Percentiles rank a stretch among this genome's conserved stretches.
Conservation (phyloP, 64 coral and sea anemone species). For the Platygyra sinensis region DNA sequence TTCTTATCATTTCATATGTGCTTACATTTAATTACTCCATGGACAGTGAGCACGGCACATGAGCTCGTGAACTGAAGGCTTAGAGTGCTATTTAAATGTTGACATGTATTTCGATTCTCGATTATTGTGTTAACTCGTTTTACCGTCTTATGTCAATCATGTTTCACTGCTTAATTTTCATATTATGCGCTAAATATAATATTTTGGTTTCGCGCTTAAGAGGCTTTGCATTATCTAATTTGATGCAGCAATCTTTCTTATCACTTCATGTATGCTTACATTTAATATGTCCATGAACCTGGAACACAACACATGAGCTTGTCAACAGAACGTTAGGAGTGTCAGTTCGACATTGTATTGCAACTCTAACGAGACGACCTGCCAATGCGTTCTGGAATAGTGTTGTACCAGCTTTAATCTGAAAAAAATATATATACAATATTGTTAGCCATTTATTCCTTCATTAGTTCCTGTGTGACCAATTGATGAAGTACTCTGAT, state of each 20-base stretch:
- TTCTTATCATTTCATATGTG: not conserved
- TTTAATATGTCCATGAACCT: not conserved
- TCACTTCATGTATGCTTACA: not conserved
- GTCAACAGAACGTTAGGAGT: not conserved
- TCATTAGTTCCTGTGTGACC: too few species aligned
- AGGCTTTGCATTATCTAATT: too few species aligned
- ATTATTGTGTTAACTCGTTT: too few species aligned
- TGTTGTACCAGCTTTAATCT: not conserved
- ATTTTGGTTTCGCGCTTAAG: too few species aligned
- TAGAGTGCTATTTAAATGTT: not conserved
- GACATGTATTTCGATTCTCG: not conserved
- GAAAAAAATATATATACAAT: not conserved
- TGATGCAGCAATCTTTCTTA: too few species aligned
- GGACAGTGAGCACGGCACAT: not conserved
- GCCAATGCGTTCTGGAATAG: not conserved
- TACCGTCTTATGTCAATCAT: too few species aligned
- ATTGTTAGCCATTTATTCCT: not conserved
- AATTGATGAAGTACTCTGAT: too few species aligned
- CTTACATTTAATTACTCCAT: not conserved
- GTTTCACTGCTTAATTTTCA: too few species aligned
- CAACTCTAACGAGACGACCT: not conserved
- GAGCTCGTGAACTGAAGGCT: not conserved
- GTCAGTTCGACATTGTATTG: not conserved
- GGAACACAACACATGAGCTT: conserved; percentile 14
- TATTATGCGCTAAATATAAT: too few species aligned